Evolutionary conservation across 2,797 vertebrate genomes (phyloP), one percentile per base, ranked within the genome.

Genomic region (Micrastur ruficollis): DNA sequence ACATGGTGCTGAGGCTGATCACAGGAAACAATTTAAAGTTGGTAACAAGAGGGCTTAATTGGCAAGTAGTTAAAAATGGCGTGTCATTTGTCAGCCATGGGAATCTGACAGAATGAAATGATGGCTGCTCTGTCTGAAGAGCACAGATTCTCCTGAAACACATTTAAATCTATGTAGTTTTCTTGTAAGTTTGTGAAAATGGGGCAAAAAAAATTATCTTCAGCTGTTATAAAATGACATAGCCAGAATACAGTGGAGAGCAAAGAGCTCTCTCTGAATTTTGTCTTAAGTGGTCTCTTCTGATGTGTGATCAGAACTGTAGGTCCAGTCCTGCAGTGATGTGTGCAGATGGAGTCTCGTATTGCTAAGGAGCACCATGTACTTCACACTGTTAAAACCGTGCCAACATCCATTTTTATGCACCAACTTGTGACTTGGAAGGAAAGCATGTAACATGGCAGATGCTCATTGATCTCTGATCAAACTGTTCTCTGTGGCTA

Each of bases 401-500:
- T 78, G 89, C 90, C 86, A 90, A 10, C 61, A 70, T 61, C 85
- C 84, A n/a, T 68, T 81, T 78, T 50, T 72, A 6, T 59, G 55
- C 53, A 53, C 44, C 61, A 47, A 1, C 34, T 47, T 53, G 89
- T 13, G 18, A 19, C 23, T 74, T 2, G 9, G 46, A 91, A 27
- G 15, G 34, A 71, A 67, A 49, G 12, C 10, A 9, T 32, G 6
- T 49, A 66, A 46, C 34, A 1, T 78, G 89, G 83, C 90, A 88
- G 87, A 46, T 86, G 46, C 74, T 90, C 29, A 25, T 2, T 87
- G 91, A 86, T 91, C 80, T 89, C 80, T 73, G 56, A 93, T 91
- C 89, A 86, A n/a, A 62, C 79, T 82, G n/a, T 72, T 36, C 56
- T 56, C 49, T 36, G n/a, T 58, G 66, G 14, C 68, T 94, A 0